Base-by-base conservation (phyloP, 2,888 invertebrate species). In the Brachyopa scutellaris region DNA sequence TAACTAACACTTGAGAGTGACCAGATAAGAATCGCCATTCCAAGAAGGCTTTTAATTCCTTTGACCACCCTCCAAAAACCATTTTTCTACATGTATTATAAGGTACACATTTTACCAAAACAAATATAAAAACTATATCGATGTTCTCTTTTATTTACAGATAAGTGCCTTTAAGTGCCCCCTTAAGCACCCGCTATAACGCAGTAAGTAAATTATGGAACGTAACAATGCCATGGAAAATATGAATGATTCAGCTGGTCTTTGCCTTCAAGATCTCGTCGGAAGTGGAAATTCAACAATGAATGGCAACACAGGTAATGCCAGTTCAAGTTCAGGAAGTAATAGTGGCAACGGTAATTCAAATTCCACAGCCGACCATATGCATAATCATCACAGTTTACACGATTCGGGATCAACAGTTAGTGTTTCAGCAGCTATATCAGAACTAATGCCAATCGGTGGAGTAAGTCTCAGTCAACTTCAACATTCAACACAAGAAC, bases 181-280 rank as follows among this genome's bases (percentile, higher is more conserved):
- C 55, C n/a, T 9, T 21, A 47, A 73, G 26, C 55, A 73, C 23
- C 29, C 33, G 29, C n/a, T 51, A 17, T 33, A 3, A 23, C n/a
- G 49, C 13, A 49, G 70, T 40, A 15, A 59, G 0, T 15, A 53
- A 72, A 70, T 19, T 66, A 82, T 82, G 82, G 82, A 82, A 66
- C 82, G 82, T 26, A 82, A 61, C 53, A 88, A 89, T 51, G 88
- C 88, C 13, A 85, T 93, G 87, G 93, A 93, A 87, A 92, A 92
- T 77, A 90, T 93, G 89, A 91, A 92, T 11, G 93, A 94, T 88
- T 88, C 90, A 17, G 92, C 93, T 49, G 93, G 94, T 64, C 91
- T 94, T 84, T 94, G 94, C 86, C 92, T 94, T 76, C 94, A 94
- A 89, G 94, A 94, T 88, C 90, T 94, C 86, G 94, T 94, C 76